Base-by-base conservation (phyloP, 2,888 invertebrate species). In the Drosophila greeni region DNA sequence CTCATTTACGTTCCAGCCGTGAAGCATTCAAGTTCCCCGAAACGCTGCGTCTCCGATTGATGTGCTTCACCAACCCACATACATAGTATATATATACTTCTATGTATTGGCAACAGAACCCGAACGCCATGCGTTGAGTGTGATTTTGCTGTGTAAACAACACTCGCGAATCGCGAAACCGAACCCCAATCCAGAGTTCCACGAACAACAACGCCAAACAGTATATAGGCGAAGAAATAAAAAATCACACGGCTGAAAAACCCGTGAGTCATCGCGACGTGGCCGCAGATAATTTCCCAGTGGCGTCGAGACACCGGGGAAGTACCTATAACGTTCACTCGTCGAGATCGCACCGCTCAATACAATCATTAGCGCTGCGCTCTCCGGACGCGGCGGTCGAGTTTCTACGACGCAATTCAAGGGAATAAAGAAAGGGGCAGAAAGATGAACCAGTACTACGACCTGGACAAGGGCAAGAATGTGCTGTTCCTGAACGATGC, bases 381-480 rank as follows among this genome's bases (percentile, higher is more conserved):
- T 52, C 37, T 62, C 45, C 58, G 36, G 59, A 26, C 56, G 47
- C 12, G 49, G 34, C 81, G 52, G 78, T 66, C 33, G 18, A 16
- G 40, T 39, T 42, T 42, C 23, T 24, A 57, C 59, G 66, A 42
- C 76, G 80, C 59, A 74, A 61, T 51, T 43, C 5, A 36, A n/a
- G 8, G 31, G 29, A 37, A 65, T 26, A 18, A 3, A 48, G 1
- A 11, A 49, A 29, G 40, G 18, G 8, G 45, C 29, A 45, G 18
- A 5, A 31, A 34, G 48, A 75, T 79, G 78, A 76, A 74, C 62
- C 82, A 86, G 49, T 80, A 82, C 61, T 80, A 79, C 48, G 85
- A 86, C 67, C 54, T 86, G 77, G 87, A 86, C 66, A 82, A 84
- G 37, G 76, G 87, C 14, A 76, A 79, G 40, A 81, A 78, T 52